phyloP scores from a whole-genome alignment of 2,113 vertebrate genomes.

The Upupa epops region DNA sequence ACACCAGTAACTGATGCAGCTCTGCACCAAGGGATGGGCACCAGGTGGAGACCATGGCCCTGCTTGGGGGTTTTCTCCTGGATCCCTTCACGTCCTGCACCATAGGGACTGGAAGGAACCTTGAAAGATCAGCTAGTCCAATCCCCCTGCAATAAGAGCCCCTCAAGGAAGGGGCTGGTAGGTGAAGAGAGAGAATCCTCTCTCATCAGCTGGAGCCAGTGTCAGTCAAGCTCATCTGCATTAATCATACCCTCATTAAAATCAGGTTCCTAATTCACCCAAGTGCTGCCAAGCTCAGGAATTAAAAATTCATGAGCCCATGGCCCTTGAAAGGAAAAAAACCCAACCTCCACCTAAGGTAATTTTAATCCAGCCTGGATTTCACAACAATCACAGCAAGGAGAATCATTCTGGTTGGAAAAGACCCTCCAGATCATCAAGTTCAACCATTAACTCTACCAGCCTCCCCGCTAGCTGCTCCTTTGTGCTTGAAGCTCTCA shows the following conservation, averaged over 20 bases:
- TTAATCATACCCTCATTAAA: conserved; percentile 52
- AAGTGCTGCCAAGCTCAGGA: neutral
- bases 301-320: conserved; percentile 38
- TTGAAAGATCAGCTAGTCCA: no score
- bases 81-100: neutral
- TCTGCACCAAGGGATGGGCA: neutral
- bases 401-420: no score
- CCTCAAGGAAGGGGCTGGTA: neutral
- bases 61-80: no score
- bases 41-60: neutral
- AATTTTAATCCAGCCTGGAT: neutral
- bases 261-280: conserved; percentile 30
- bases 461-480: neutral
- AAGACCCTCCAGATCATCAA: no score
- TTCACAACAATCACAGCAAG: neutral
- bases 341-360: neutral
- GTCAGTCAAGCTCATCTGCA: conserved; percentile 41
- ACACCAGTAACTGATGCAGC: accelerated
- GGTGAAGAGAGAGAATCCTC: neutral
- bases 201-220: neutral
- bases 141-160: no score
- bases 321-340: neutral
- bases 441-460: no score
- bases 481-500: neutral
- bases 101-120: no score